phyloP scores from a whole-genome alignment of 2,113 vertebrate species.

The Myiozetetes cayanensis region DNA sequence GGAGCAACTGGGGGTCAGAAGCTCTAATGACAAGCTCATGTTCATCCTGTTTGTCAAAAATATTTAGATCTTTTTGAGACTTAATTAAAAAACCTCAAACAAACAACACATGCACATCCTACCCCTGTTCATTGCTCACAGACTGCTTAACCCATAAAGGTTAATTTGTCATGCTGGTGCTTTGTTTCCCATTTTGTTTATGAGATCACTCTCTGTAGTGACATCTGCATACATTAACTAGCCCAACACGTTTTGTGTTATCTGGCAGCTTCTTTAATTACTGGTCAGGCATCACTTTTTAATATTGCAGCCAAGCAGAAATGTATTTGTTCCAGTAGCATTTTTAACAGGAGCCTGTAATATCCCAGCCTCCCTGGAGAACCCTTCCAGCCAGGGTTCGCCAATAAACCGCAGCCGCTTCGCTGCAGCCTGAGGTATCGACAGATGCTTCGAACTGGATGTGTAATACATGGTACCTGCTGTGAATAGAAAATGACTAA shows the following conservation, averaged over 20 bases:
- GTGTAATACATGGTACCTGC: conserved; percentile 6
- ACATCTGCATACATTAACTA: conserved; percentile 48
- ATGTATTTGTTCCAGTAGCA: conserved; percentile 49
- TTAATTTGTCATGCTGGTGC: conserved; percentile 36
- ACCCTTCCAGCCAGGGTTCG: neutral
- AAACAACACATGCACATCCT: neutral
- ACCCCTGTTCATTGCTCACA: neutral
- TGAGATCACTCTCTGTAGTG: conserved; percentile 35
- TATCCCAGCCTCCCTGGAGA: conserved; percentile 54
- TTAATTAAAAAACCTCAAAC: neutral
- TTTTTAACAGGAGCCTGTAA: conserved; percentile 47
- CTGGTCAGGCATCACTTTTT: conserved; percentile 55
- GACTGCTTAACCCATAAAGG: conserved; percentile 29
- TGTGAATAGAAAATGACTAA: conserved; percentile 35
- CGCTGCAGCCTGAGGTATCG: conserved; percentile 47
- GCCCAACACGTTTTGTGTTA: conserved; percentile 9
- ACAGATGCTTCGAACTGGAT: conserved; percentile 67
- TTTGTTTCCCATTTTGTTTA: conserved; percentile 47
- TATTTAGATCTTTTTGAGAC: neutral
- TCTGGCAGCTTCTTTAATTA: conserved; percentile 61
- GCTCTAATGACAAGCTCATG: neutral
- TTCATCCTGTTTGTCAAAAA: neutral
- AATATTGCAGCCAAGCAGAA: conserved; percentile 57
- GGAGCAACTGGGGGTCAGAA: neutral
- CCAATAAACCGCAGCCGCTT: conserved; percentile 53